Evolutionary conservation across 1,140 invertebrate genomes (phyloP).

Genomic region (Cepaea nemoralis): DNA sequence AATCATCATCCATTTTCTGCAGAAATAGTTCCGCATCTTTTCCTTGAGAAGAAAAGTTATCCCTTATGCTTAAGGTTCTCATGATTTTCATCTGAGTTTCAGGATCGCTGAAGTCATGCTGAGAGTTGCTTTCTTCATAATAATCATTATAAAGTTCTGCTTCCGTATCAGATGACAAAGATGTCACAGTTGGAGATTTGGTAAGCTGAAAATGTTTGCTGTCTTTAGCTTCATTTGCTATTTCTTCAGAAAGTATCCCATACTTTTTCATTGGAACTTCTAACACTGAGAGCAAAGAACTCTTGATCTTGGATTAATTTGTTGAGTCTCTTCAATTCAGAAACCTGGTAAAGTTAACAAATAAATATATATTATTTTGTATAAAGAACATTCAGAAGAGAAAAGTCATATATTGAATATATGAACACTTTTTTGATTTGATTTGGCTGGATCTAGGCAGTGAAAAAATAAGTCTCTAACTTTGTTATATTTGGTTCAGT

Average conservation of each 20-base stretch:
- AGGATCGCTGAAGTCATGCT: conserved; percentile 58
- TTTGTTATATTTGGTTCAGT: too few species aligned
- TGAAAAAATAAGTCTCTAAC: too few species aligned
- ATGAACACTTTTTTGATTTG: too few species aligned
- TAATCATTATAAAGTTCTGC: not conserved
- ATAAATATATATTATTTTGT: not conserved
- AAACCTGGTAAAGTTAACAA: conserved; percentile 60
- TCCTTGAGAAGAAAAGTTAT: conserved; percentile 51
- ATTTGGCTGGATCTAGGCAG: too few species aligned
- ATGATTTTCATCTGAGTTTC: conserved; percentile 60
- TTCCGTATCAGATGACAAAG: not conserved
- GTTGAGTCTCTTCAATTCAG: conserved; percentile 66
- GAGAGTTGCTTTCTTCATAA: conserved; percentile 43
- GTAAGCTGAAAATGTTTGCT: not conserved
- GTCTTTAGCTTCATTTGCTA: not conserved
- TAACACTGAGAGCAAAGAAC: conserved; percentile 61
- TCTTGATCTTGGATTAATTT: conserved; percentile 67
- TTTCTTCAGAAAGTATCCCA: conserved; percentile 57
- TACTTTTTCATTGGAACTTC: conserved; percentile 63
- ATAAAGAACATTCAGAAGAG: too few species aligned
- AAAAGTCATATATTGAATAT: too few species aligned
- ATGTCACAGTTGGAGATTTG: not conserved
- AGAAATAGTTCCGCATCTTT: conserved; percentile 63
- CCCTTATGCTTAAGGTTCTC: conserved; percentile 62
- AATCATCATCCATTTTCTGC: conserved; percentile 64